These are phyloP conservation scores for Plusia festucae DNA, from an alignment of 2,888 invertebrate genomes.

Conservation along the genomic window DNA sequence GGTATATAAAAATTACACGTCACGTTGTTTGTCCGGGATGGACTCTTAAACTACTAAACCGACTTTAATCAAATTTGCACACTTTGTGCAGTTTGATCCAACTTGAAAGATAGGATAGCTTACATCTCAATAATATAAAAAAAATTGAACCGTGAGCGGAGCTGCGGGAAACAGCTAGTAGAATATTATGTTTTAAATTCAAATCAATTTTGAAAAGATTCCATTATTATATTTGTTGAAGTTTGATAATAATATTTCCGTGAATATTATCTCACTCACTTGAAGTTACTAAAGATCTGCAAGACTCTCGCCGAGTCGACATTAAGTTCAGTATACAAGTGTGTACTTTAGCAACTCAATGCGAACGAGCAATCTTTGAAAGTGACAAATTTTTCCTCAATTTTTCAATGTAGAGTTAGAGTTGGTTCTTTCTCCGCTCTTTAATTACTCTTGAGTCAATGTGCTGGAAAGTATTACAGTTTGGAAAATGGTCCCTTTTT, in stretches of 20 bases:
- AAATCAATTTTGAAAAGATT: neutral
- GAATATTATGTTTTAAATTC: too few species aligned
- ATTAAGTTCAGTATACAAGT: conserved; percentile 48
- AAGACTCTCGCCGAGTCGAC: conserved; percentile 50
- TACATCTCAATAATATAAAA: too few species aligned
- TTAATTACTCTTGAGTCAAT: conserved; percentile 56
- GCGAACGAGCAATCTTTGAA: conserved; percentile 54
- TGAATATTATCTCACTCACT: conserved; percentile 39
- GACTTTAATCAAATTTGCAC: too few species aligned
- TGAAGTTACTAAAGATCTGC: conserved; percentile 48
- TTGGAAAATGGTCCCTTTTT: conserved; percentile 36
- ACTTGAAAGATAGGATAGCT: too few species aligned
- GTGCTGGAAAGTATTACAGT: conserved; percentile 48
- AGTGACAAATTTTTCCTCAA: conserved; percentile 58
- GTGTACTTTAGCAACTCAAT: conserved; percentile 51
- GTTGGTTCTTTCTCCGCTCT: conserved; percentile 38
- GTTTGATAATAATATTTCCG: conserved; percentile 41
- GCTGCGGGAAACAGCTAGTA: too few species aligned
- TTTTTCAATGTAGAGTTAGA: conserved; percentile 52
- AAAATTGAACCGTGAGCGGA: too few species aligned
- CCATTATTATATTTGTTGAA: neutral
- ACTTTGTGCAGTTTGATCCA: too few species aligned
- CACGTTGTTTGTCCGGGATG: too few species aligned
- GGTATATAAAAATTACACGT: too few species aligned
- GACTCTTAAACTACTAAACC: too few species aligned